Evolutionary conservation across 2,113 vertebrate species (phyloP), one percentile per base, ranked within the genome.

Genomic region (Nanorana parkeri): DNA sequence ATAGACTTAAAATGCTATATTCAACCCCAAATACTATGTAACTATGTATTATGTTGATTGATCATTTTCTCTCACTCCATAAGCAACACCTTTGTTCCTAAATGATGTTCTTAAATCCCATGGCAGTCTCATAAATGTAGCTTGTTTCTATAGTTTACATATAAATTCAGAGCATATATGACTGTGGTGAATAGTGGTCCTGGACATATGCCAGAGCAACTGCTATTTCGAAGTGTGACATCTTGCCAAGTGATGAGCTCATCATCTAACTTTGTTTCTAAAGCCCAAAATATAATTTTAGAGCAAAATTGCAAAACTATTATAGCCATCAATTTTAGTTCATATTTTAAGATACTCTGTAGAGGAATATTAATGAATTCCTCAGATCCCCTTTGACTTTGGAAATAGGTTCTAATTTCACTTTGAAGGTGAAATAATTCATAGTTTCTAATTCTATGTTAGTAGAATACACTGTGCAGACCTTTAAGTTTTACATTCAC

Each of bases 221-320:
- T 41, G 47, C 52, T 41, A 19, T 28, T 26, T 64, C 17, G 1
- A 28, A n/a, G 6, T 52, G 26, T 64, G 60, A 41, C 36, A 20
- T 66, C 15, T 4, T 66, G 61, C 61, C 61, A 77, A 77, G 17
- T 77, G 36, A 54, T 77, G 75, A 77, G 64, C 64, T 77, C 75
- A 77, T 52, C 24, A 36, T 23, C 41, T 77, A n/a, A 36, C 29
- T 24, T 36, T 21, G 8, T 66, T 63, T 54, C 36, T 16, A 26
- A 66, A 52, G 21, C 52, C 32, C 41, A 20, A 36, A 41, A 26
- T 77, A 26, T 32, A 36, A 54, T 77, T 77, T 66, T 77, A 54
- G 61, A 65, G 21, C 29, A 19, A 77, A 77, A 66, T 66, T 20
- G 52, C 41, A 64, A 28, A n/a, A 47, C 29, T 51, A 63, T 23